Evolutionary conservation across 2,888 invertebrate species (phyloP).

Genomic region (Ecdyonurus torrentis): DNA sequence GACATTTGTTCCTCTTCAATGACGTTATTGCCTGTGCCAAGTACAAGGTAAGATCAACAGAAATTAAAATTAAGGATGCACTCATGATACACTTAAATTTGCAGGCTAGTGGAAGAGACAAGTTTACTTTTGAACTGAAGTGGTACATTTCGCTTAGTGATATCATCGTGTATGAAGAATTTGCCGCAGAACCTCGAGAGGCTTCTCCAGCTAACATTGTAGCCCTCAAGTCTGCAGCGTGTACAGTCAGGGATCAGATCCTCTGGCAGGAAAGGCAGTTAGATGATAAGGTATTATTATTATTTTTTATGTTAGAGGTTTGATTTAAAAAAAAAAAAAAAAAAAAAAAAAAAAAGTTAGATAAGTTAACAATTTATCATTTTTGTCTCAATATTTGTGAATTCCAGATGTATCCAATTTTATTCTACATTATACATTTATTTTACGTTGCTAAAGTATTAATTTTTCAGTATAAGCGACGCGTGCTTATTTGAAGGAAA

Average conservation of each 20-base stretch:
- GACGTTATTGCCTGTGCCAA: conserved; percentile 92
- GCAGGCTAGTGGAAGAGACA: conserved; percentile 66
- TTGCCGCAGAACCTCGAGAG: conserved; percentile 47
- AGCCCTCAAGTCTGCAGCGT: conserved; percentile 48
- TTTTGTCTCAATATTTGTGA: too few relatives aligned
- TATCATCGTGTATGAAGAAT: conserved; percentile 54
- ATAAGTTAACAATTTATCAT: too few relatives aligned
- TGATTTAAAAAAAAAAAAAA: too few relatives aligned
- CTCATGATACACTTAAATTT: too few relatives aligned
- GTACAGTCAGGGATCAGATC: conserved; percentile 72
- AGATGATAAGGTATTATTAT: conserved; percentile 48
- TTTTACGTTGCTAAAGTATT: too few relatives aligned
- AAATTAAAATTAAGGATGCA: too few relatives aligned
- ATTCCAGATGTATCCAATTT: too few relatives aligned
- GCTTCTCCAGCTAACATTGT: conserved; percentile 68
- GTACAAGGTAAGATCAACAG: conserved; percentile 61
- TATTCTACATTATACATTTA: too few relatives aligned
- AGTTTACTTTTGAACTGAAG: conserved; percentile 80
- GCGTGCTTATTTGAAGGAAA: too few relatives aligned
- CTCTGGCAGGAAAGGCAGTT: conserved; percentile 53
- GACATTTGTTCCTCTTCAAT: conserved; percentile 87
- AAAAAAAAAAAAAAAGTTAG: too few relatives aligned
- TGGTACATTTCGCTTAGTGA: conserved; percentile 85
- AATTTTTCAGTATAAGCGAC: too few relatives aligned
- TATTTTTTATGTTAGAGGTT: conserved; percentile 8